Base-by-base conservation (phyloP, 2,888 invertebrate genomes). In the Pteria penguin region DNA sequence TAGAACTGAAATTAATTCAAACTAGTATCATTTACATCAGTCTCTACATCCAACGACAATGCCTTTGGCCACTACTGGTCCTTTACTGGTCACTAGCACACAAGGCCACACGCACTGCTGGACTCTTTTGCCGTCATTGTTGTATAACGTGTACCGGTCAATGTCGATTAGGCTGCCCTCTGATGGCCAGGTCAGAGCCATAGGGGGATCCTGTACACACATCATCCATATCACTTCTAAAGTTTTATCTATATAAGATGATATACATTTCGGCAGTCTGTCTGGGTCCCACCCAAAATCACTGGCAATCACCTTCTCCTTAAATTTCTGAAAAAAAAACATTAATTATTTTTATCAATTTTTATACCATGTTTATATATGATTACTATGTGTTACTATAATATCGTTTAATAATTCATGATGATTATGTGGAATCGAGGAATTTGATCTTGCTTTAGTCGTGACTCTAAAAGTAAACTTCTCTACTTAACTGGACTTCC, bases 181-280 rank as follows among this genome's bases (percentile, higher is more conserved):
- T 57, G 57, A 57, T 36, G 68, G 68, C 68, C 68, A 68, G 29
- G 26, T 27, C 4, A 68, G 22, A 31, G 57, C 55, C 33, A 68
- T 68, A 14, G 68, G 68, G 11, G 68, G 68, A 32, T 68, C 68
- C 22, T 55, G 33, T 2, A 68, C 68, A 32, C 68, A 57, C 68
- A 68, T 68, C 31, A 57, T 22, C 68, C 68, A 68, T 14, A 68
- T 3, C 14, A 57, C 32, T 32, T 57, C 68, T 32, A 68, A 26
- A n/a, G 32, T 32, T 24, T 68, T 68, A 57, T 68, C 68, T 29
- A 68, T 68, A 32, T 68, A 68, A 33, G 27, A 31, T 57, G 18
- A 11, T n/a, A 68, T 26, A 31, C 22, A 55, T 31, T 22, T 29
- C 24, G 68, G 68, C 1, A 68, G 32, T 57, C 32, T 54, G 27